phyloP scores from a whole-genome alignment of 2,113 vertebrate species.

The Balaeniceps rex region DNA sequence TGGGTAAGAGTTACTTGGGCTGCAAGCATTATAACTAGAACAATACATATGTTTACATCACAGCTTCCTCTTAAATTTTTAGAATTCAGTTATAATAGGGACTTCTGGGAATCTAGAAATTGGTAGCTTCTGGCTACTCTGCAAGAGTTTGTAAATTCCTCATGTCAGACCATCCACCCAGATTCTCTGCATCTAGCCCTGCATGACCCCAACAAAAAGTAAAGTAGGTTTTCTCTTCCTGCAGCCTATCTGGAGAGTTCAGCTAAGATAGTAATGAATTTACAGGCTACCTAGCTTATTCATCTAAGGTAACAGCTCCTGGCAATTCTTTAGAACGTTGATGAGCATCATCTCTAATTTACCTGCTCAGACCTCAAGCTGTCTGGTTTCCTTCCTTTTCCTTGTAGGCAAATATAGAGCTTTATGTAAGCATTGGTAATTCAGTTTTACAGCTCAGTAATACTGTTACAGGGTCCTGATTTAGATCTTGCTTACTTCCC shows the following conservation, averaged over 20 bases:
- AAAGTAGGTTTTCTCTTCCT: not conserved
- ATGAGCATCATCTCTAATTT: not conserved
- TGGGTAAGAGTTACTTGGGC: not conserved
- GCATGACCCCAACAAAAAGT: not conserved
- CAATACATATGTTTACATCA: not conserved
- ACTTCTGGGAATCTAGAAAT: constrained; percentile 23
- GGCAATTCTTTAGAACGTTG: not conserved
- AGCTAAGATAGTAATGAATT: not conserved
- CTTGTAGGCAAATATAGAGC: not conserved
- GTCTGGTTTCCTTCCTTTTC: not conserved
- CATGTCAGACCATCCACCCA: not conserved
- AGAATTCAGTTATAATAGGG: constrained; percentile 17
- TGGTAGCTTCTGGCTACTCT: not conserved
- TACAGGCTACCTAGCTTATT: not conserved
- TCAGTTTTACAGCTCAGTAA: not conserved
- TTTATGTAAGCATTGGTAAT: not conserved
- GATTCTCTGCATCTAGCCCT: not conserved
- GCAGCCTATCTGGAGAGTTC: not conserved
- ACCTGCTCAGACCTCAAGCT: not conserved
- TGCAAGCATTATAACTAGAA: not conserved
- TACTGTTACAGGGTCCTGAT: not conserved
- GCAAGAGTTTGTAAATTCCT: not conserved
- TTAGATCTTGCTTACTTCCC: not conserved
- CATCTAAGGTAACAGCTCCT: not conserved
- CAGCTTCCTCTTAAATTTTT: not conserved